Conservation (phyloP, 2,888 invertebrate species). For the Orchesella flavescens region DNA sequence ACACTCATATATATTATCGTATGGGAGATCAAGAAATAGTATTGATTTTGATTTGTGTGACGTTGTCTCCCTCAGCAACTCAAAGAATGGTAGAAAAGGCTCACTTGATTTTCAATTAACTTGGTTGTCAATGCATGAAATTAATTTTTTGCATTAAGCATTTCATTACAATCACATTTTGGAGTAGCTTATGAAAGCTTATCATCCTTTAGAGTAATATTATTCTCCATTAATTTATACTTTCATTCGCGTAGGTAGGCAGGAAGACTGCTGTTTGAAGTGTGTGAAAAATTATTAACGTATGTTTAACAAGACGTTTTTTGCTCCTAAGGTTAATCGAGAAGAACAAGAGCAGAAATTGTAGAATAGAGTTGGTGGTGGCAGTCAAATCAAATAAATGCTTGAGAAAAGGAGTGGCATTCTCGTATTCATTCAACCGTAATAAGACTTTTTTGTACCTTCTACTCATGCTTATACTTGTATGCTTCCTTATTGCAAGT, state of each 20-base stretch:
- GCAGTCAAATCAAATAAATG: not conserved
- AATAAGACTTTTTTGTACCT: not conserved
- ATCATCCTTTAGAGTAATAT: too few species aligned
- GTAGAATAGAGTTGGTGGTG: too few species aligned
- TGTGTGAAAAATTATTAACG: conserved; percentile 5
- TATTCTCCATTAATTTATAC: too few species aligned
- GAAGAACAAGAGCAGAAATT: too few species aligned
- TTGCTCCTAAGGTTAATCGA: too few species aligned
- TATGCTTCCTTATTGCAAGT: conserved; percentile 16
- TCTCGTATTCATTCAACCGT: not conserved
- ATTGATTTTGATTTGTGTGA: too few species aligned
- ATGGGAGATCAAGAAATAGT: not conserved
- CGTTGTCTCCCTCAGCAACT: not conserved
- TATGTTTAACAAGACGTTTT: too few species aligned
- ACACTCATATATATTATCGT: not conserved
- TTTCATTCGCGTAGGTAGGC: not conserved
- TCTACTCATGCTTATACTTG: not conserved
- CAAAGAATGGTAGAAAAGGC: conserved; percentile 31
- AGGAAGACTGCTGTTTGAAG: not conserved
- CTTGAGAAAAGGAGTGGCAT: conserved; percentile 42
- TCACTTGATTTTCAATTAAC: conserved; percentile 54
- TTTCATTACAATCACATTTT: not conserved
- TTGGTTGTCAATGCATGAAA: conserved; percentile 42
- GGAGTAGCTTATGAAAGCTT: too few species aligned
- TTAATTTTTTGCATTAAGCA: not conserved